Conservation (phyloP, 92 coral and sea anemone species). For the Epizoanthus ramosus region DNA sequence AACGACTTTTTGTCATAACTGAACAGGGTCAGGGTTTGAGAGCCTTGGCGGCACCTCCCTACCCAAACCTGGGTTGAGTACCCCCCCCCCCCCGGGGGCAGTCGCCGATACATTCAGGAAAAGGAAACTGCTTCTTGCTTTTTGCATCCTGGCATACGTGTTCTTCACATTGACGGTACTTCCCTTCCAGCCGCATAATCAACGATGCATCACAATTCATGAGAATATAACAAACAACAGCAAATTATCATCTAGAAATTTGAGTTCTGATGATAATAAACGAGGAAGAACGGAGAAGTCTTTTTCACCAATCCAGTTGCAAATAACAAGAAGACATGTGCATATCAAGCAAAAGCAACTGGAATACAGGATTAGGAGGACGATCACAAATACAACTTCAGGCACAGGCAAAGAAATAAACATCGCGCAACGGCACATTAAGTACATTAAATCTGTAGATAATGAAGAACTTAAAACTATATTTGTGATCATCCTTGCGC, state of each 20-base stretch:
- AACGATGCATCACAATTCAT: conserved; percentile 36
- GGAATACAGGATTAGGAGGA: no score
- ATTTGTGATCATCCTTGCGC: conserved; percentile 42
- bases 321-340: no score
- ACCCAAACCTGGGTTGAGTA: no score
- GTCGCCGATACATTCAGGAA: conserved; percentile 48
- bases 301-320: no score
- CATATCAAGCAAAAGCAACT: no score
- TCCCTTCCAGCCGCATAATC: conserved; percentile 42
- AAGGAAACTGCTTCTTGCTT: conserved; percentile 46
- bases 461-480: conserved; percentile 34
- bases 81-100: no score
- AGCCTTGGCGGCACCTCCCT: no score
- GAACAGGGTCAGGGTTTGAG: no score
- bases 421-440: not conserved
- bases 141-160: conserved; percentile 41
- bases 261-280: no score
- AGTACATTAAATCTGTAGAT: conserved; percentile 7
- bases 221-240: conserved; percentile 28
- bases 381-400: no score
- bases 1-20: no score
- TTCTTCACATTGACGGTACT: conserved; percentile 34
- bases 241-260: not conserved
- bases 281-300: no score
- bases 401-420: not conserved